Evolutionary conservation across 2,888 invertebrate species (phyloP).

Genomic region (Drosophila hamatofila): DNA sequence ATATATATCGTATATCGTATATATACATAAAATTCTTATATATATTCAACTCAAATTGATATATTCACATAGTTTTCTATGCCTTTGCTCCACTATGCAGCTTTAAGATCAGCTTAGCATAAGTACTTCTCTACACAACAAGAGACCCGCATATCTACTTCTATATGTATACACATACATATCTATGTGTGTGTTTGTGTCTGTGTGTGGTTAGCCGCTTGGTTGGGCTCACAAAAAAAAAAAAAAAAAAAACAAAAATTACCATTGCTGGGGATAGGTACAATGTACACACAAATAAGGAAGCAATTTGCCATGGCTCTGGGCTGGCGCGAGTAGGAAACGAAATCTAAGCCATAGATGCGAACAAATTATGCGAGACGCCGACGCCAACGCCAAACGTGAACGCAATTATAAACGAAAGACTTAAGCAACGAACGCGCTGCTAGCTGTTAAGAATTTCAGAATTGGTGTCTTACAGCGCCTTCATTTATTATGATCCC

Average conservation of each 20-base stretch:
- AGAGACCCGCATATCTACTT: constrained; percentile 1
- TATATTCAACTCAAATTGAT: background rate
- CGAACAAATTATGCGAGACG: constrained; percentile 68
- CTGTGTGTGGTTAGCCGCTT: constrained; percentile 22
- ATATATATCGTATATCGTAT: background rate
- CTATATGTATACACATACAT: constrained; percentile 4
- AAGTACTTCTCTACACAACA: constrained; percentile 45
- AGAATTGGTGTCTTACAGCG: background rate
- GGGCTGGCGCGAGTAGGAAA: constrained; percentile 63
- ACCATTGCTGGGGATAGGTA: constrained; percentile 25
- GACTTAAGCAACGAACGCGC: constrained; percentile 47
- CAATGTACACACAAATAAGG: constrained; percentile 66
- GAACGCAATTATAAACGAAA: constrained; percentile 56
- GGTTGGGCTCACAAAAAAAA: constrained; percentile 26
- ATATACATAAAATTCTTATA: background rate
- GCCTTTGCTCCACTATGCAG: constrained; percentile 23
- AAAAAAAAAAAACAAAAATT: constrained; percentile 24
- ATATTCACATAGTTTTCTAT: background rate
- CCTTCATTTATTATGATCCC: constrained; percentile 30
- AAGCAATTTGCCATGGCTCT: constrained; percentile 69
- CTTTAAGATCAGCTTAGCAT: constrained; percentile 35
- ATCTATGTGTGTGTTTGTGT: constrained; percentile 19
- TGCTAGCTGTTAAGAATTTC: constrained; percentile 42
- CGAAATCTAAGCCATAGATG: constrained; percentile 52
- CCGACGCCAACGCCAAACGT: constrained; percentile 49